Evolutionary conservation across 2,797 vertebrate species (phyloP).

Genomic region (Thaleichthys pacificus): DNA sequence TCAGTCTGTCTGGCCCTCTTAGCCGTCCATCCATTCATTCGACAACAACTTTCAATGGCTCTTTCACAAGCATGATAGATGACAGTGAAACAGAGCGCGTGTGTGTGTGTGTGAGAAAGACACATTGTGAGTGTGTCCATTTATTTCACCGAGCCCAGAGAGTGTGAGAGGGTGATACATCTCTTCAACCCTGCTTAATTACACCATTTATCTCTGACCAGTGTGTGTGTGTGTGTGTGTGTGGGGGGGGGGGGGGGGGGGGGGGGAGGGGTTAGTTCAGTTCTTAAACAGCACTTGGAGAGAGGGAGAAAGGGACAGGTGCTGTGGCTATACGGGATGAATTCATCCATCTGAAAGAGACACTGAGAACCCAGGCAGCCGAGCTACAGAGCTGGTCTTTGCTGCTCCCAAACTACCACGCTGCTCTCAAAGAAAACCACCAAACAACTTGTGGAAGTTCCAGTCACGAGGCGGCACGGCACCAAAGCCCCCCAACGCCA

Average conservation of each 20-base stretch:
- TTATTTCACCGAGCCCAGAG: slow-evolving; percentile 33
- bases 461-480: neutral
- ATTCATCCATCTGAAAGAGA: neutral
- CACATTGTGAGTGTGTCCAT: no score
- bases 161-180: slow-evolving; percentile 41
- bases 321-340: slow-evolving; percentile 7
- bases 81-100: slow-evolving; percentile 18
- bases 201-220: slow-evolving; percentile 55
- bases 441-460: no score
- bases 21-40: neutral
- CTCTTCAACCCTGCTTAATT: slow-evolving; percentile 50
- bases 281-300: slow-evolving; percentile 35
- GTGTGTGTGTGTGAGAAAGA: slow-evolving; percentile 15
- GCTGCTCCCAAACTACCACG: neutral
- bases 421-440: neutral
- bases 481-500: neutral
- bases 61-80: slow-evolving; percentile 55
- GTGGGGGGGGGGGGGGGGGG: slow-evolving; percentile 7
- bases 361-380: neutral
- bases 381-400: neutral
- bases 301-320: slow-evolving; percentile 40
- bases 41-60: slow-evolving; percentile 40
- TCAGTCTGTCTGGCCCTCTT: neutral
- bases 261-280: slow-evolving; percentile 23
- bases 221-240: slow-evolving; percentile 15